phyloP scores from a whole-genome alignment of 2,113 vertebrate species.

The Meriones unguiculatus region DNA sequence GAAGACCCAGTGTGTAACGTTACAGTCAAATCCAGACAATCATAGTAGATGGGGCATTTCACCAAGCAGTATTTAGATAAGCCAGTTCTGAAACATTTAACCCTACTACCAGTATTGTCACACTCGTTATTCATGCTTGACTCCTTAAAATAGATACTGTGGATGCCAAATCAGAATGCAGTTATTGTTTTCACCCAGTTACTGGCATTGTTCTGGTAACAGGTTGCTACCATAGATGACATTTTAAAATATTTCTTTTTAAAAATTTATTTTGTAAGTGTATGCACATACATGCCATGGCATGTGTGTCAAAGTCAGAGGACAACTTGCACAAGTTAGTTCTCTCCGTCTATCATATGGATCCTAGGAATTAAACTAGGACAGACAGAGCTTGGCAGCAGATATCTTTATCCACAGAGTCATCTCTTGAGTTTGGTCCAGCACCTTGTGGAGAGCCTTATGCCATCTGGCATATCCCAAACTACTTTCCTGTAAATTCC shows the following conservation, averaged over 20 bases:
- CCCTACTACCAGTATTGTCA: constrained; percentile 88
- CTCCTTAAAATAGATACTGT: constrained; percentile 91
- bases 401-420: not conserved
- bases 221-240: constrained; percentile 92
- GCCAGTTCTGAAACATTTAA: constrained; percentile 91
- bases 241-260: constrained; percentile 89
- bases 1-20: constrained; percentile 91
- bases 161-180: constrained; percentile 91
- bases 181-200: constrained; percentile 91
- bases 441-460: constrained; percentile 93
- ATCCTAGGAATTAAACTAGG: not conserved
- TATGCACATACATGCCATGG: not conserved
- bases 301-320: not conserved
- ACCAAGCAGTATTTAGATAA: constrained; percentile 88
- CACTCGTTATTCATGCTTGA: constrained; percentile 89
- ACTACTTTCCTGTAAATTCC: constrained; percentile 92
- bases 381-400: not conserved
- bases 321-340: not conserved
- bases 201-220: constrained; percentile 90
- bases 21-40: constrained; percentile 90
- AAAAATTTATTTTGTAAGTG: constrained; percentile 86
- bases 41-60: constrained; percentile 90
- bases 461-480: constrained; percentile 93
- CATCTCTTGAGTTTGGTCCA: constrained; percentile 90
- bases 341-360: not conserved